These are phyloP conservation scores for Pogonognathellus flavescens DNA, from an alignment of 1,140 invertebrate species.

Conservation along the genomic window DNA sequence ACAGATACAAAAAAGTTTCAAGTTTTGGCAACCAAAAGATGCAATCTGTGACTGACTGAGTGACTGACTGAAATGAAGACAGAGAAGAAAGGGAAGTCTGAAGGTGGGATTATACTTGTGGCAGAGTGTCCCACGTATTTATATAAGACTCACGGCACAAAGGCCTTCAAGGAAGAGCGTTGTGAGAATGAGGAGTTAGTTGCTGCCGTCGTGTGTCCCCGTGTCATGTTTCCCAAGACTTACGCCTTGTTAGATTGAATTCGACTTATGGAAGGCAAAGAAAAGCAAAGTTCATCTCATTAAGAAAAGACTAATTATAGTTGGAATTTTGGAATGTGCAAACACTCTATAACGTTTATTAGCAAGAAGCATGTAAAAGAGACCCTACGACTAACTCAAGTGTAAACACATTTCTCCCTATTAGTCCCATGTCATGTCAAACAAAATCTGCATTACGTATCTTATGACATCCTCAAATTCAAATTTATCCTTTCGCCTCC, in stretches of 20 bases:
- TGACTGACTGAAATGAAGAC: neutral
- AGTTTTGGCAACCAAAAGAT: constrained; percentile 15
- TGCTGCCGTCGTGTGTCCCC: too few species aligned
- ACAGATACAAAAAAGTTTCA: neutral
- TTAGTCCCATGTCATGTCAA: constrained; percentile 28
- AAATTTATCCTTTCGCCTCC: neutral
- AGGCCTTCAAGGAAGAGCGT: too few species aligned
- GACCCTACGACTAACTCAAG: constrained; percentile 10
- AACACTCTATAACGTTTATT: neutral
- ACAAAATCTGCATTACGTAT: constrained; percentile 1
- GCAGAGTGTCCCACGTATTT: neutral
- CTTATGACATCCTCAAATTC: neutral
- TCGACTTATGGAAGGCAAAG: neutral
- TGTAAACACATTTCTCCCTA: constrained; percentile 45
- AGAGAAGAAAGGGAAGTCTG: neutral
- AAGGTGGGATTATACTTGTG: neutral
- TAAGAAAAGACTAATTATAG: constrained; percentile 33
- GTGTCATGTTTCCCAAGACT: too few species aligned
- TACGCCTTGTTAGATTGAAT: too few species aligned
- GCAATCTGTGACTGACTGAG: neutral
- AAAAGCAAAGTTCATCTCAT: constrained; percentile 28
- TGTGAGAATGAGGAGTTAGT: too few species aligned
- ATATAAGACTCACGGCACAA: neutral
- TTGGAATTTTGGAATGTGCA: constrained; percentile 31
- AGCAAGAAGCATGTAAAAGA: neutral